These are phyloP conservation scores for Cataglyphis albicans DNA, from an alignment of 2,888 invertebrate genomes.

Conservation along the genomic window DNA sequence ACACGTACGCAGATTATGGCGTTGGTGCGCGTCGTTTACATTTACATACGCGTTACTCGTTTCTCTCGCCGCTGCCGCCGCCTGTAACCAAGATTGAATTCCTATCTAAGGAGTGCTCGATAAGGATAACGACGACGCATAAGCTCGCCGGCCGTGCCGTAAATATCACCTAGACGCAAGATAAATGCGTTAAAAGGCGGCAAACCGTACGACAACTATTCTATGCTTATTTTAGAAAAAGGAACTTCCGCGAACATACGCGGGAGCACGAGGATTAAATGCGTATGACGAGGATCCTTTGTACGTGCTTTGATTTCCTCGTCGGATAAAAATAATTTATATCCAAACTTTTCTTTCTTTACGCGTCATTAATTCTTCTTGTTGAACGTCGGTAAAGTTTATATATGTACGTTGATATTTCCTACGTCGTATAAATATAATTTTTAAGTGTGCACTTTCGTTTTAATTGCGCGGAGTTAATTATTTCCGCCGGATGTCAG, in stretches of 20 bases:
- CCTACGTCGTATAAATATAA: neutral
- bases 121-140: slow-evolving; percentile 63
- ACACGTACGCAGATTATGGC: slow-evolving; percentile 29
- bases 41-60: slow-evolving; percentile 62
- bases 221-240: slow-evolving; percentile 59
- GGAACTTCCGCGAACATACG: slow-evolving; percentile 59
- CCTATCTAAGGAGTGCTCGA: slow-evolving; percentile 60
- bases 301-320: slow-evolving; percentile 8
- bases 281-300: neutral
- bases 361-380: neutral
- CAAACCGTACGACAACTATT: slow-evolving; percentile 51
- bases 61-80: slow-evolving; percentile 45
- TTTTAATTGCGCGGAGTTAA: neutral
- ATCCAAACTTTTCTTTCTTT: neutral
- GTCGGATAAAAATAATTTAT: slow-evolving; percentile 3
- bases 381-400: neutral
- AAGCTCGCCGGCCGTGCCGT: slow-evolving; percentile 53
- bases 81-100: slow-evolving; percentile 66
- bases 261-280: slow-evolving; percentile 4
- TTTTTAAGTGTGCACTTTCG: neutral
- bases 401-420: neutral
- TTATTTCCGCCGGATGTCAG: neutral
- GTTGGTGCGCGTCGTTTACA: slow-evolving; percentile 17
- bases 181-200: slow-evolving; percentile 39
- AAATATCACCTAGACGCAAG: slow-evolving; percentile 59